Evolutionary conservation across 2,797 vertebrate genomes (phyloP).

Genomic region (Balearica regulorum): DNA sequence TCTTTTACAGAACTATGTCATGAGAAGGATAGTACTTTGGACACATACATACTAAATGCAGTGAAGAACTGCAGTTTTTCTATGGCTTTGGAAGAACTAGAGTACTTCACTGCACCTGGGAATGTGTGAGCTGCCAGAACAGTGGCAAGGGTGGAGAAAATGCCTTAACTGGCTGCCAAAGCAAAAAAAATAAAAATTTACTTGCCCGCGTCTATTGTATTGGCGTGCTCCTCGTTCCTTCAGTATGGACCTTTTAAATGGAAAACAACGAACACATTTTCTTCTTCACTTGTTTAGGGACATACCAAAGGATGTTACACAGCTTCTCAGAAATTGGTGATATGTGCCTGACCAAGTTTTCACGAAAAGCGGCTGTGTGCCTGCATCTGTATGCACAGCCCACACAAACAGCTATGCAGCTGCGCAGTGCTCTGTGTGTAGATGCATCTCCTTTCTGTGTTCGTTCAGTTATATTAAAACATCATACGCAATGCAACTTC

Average conservation of each 20-base stretch:
- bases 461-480: not conserved
- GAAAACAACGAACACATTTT: not conserved
- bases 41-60: rapidly evolving
- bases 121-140: not conserved
- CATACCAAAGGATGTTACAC: not conserved
- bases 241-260: not conserved
- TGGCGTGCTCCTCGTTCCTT: not conserved
- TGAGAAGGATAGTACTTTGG: not conserved
- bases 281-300: not conserved
- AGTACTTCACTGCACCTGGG: not conserved
- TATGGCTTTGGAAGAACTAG: not conserved
- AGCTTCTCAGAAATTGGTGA: not conserved
- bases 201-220: not conserved
- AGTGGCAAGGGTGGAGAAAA: not conserved
- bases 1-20: not conserved
- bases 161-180: not conserved
- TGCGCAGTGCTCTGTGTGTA: not conserved
- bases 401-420: not conserved
- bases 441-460: not conserved
- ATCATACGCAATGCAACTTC: not conserved
- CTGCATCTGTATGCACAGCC: not conserved
- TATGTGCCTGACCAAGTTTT: not conserved
- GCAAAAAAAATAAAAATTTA: not conserved
- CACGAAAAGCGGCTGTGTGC: not conserved
- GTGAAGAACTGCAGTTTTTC: not conserved